phyloP scores from a whole-genome alignment of 2,888 invertebrate genomes.

The Petrolisthes manimaculis region DNA sequence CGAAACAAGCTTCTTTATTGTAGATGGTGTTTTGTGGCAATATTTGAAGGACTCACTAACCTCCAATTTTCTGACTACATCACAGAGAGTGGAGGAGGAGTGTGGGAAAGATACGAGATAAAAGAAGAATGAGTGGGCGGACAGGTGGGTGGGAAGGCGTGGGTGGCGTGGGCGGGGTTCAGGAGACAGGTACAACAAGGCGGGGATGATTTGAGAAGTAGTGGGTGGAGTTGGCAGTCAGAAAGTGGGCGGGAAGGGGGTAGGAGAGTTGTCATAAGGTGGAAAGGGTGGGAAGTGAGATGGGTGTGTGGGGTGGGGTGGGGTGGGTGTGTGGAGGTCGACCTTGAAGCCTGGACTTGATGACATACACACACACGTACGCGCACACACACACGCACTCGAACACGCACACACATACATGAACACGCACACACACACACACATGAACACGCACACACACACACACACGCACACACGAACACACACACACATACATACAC shows the following conservation, averaged over 20 bases:
- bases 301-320: neutral
- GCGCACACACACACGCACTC: neutral
- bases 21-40: too few species aligned
- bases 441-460: too few species aligned
- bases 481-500: neutral
- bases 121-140: neutral
- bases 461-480: too few species aligned
- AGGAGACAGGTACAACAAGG: conserved; percentile 12
- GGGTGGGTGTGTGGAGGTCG: neutral
- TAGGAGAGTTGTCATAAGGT: neutral
- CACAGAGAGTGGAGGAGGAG: too few species aligned
- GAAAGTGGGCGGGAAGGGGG: too few species aligned
- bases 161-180: conserved; percentile 10
- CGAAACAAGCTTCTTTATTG: too few species aligned
- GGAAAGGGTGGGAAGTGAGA: neutral
- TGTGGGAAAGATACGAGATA: neutral
- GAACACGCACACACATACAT: conserved; percentile 6
- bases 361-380: neutral
- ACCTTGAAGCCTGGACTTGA: neutral
- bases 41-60: too few species aligned
- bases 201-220: neutral
- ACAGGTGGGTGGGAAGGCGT: neutral
- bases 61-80: too few species aligned
- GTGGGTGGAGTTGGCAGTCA: neutral
- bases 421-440: neutral